phyloP scores from a whole-genome alignment of 2,888 invertebrate species.

The Eilema griseolum region DNA sequence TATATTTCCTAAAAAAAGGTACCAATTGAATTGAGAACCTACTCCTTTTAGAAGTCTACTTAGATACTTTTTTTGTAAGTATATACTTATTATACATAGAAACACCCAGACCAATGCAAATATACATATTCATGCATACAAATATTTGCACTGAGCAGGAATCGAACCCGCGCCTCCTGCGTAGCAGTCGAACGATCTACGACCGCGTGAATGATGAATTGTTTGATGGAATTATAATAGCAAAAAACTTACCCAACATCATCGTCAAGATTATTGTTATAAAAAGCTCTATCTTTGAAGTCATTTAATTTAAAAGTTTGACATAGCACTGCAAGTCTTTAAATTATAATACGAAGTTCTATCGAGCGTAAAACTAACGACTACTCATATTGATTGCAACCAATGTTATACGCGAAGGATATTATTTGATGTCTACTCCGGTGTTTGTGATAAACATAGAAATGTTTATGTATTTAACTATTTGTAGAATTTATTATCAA shows the following conservation, averaged over 20 bases:
- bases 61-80: too few relatives aligned
- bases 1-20: too few relatives aligned
- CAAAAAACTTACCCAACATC: neutral
- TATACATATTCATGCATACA: too few relatives aligned
- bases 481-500: neutral
- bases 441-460: constrained; percentile 11
- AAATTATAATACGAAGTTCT: neutral
- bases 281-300: neutral
- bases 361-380: constrained; percentile 10
- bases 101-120: too few relatives aligned
- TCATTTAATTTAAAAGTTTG: neutral
- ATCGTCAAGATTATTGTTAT: neutral
- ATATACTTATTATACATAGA: too few relatives aligned
- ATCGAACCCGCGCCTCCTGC: too few relatives aligned
- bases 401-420: constrained; percentile 7
- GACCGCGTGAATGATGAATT: too few relatives aligned
- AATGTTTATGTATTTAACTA: constrained; percentile 2
- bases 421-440: neutral
- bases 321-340: neutral
- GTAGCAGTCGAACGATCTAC: too few relatives aligned
- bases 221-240: neutral
- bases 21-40: too few relatives aligned
- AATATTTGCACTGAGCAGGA: too few relatives aligned
- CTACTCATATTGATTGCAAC: neutral
- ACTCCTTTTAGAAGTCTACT: too few relatives aligned